Conservation (phyloP, 2,113 vertebrate species). For the Anser cygnoides region DNA sequence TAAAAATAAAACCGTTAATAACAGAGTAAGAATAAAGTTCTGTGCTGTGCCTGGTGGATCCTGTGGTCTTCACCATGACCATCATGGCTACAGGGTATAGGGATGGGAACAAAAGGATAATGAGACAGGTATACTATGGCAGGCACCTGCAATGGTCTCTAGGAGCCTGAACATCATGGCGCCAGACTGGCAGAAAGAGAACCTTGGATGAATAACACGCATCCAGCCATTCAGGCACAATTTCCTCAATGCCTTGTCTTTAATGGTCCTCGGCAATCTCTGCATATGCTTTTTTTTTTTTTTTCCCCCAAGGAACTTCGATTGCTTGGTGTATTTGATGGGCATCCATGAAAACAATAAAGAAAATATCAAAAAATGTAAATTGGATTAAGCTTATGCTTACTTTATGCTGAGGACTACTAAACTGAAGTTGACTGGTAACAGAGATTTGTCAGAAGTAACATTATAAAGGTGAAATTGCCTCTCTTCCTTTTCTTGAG, state of each 20-base stretch:
- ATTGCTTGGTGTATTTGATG: background rate
- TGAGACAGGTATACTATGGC: background rate
- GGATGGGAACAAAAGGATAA: background rate
- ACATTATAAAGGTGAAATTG: background rate
- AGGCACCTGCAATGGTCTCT: background rate
- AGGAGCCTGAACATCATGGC: background rate
- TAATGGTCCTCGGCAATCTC: background rate
- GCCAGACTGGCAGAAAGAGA: too few relatives aligned
- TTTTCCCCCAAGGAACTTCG: background rate
- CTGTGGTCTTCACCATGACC: background rate
- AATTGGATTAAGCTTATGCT: background rate
- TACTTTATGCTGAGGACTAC: background rate
- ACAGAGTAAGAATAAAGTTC: background rate
- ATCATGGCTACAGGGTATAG: background rate
- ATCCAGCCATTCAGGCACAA: background rate
- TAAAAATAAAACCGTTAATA: background rate
- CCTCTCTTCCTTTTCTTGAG: background rate
- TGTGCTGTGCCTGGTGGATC: background rate
- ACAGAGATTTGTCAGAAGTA: background rate
- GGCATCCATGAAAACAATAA: background rate
- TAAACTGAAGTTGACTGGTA: background rate
- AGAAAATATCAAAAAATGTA: background rate
- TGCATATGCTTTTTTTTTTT: background rate
- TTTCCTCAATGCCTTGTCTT: background rate
- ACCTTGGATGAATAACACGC: fast-evolving